Percentiles rank a stretch among this genome's conserved stretches.
These are phyloP conservation scores for Tapirus terrestris DNA, from an alignment of 2,113 vertebrate genomes.

Conservation along the genomic window DNA sequence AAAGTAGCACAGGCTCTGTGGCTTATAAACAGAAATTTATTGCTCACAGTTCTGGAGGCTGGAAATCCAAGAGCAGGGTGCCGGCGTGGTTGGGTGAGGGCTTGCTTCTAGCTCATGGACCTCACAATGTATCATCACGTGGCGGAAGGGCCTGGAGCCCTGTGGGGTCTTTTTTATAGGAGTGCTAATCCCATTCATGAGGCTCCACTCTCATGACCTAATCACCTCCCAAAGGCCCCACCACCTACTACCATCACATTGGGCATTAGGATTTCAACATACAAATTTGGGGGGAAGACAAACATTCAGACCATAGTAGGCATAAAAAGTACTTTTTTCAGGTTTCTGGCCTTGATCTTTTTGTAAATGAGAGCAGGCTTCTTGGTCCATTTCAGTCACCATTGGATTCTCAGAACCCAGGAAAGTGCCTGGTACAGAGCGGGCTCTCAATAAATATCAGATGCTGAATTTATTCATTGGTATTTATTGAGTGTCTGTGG, in stretches of 20 bases:
- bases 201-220: not conserved
- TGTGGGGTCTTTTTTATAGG: not conserved
- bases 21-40: not conserved
- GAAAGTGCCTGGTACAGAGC: not conserved
- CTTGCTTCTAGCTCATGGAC: not conserved
- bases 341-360: not conserved
- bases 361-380: not conserved
- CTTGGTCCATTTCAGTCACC: not conserved
- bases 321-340: not conserved
- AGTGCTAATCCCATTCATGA: not conserved
- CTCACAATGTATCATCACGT: not conserved
- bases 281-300: not conserved
- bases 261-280: not conserved
- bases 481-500: not conserved
- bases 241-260: not conserved
- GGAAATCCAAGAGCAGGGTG: not conserved
- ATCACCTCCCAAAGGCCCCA: not conserved
- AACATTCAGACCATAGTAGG: not conserved
- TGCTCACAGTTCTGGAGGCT: not conserved
- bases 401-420: not conserved
- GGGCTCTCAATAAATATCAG: rapidly evolving
- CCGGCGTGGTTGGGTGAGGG: not conserved
- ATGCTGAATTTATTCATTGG: not conserved
- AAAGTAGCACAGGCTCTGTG: not conserved
- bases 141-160: not conserved